Conservation (phyloP, 2,888 invertebrate species). For the Epistrophe grossulariae region DNA sequence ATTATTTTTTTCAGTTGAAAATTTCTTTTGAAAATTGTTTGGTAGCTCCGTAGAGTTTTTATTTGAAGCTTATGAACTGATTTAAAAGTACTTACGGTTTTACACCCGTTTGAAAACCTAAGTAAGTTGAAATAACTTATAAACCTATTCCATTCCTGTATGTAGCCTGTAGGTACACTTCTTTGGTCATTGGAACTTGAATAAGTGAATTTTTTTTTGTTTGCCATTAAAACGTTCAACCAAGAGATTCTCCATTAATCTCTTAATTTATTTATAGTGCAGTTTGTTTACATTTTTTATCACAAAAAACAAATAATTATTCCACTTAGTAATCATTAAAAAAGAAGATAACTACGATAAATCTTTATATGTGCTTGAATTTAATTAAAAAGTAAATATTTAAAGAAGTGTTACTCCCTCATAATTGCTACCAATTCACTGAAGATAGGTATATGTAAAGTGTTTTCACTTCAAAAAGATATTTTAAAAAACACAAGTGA, state of each 20-base stretch:
- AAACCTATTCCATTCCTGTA: neutral
- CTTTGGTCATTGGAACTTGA: neutral
- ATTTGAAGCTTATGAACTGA: too few species aligned
- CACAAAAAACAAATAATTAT: conserved; percentile 12
- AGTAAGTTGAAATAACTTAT: neutral
- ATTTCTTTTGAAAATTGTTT: too few species aligned
- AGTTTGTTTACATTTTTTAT: conserved; percentile 20
- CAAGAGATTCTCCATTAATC: neutral
- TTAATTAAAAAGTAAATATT: conserved; percentile 49
- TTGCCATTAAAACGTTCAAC: neutral
- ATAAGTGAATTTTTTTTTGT: neutral
- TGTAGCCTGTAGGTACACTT: neutral
- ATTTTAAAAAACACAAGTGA: neutral
- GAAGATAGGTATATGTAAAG: conserved; percentile 3
- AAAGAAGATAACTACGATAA: neutral
- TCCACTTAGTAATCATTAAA: conserved; percentile 22
- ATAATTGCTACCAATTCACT: conserved; percentile 22
- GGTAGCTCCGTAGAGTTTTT: too few species aligned
- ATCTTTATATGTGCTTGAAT: conserved; percentile 11
- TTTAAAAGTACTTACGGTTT: too few species aligned
- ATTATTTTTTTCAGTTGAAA: too few species aligned
- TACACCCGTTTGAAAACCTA: too few species aligned
- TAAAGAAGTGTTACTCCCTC: conserved; percentile 20
- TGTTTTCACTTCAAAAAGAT: conserved; percentile 9
- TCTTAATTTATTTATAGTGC: neutral